phyloP scores from a whole-genome alignment of 1,140 invertebrate species.

The Procambarus clarkii region DNA sequence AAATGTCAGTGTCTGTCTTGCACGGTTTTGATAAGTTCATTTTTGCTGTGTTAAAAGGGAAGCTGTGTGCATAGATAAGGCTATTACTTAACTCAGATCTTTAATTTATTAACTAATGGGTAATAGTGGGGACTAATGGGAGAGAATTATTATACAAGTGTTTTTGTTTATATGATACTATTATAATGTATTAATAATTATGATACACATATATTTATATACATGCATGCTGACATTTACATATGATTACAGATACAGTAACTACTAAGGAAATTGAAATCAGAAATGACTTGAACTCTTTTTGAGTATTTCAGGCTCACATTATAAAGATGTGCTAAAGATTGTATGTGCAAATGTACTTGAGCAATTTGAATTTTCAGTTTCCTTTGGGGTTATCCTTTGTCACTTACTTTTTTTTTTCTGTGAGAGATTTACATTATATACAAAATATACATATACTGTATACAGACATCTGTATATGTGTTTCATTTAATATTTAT shows the following conservation, averaged over 20 bases:
- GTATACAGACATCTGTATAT: slow-evolving; percentile 15
- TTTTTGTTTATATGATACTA: background rate
- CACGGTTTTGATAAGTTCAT: slow-evolving; percentile 25
- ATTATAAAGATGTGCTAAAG: too few relatives aligned
- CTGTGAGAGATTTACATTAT: background rate
- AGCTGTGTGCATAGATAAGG: slow-evolving; percentile 61
- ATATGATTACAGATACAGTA: background rate
- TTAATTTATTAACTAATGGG: background rate
- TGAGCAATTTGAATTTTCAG: too few relatives aligned
- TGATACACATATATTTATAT: too few relatives aligned
- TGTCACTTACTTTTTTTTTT: too few relatives aligned
- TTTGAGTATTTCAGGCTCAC: too few relatives aligned
- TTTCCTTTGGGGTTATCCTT: too few relatives aligned
- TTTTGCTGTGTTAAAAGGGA: slow-evolving; percentile 33
- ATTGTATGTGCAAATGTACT: too few relatives aligned
- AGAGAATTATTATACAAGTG: background rate
- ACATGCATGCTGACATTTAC: background rate
- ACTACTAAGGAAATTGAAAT: too few relatives aligned
- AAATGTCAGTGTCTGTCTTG: slow-evolving; percentile 39
- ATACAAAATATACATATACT: slow-evolving; percentile 14
- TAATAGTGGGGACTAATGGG: background rate
- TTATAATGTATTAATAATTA: too few relatives aligned
- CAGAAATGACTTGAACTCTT: too few relatives aligned
- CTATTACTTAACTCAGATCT: background rate
- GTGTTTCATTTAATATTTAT: slow-evolving; percentile 8